These are phyloP conservation scores for Cotesia vestalis DNA, from an alignment of 1,140 invertebrate species.

Conservation along the genomic window DNA sequence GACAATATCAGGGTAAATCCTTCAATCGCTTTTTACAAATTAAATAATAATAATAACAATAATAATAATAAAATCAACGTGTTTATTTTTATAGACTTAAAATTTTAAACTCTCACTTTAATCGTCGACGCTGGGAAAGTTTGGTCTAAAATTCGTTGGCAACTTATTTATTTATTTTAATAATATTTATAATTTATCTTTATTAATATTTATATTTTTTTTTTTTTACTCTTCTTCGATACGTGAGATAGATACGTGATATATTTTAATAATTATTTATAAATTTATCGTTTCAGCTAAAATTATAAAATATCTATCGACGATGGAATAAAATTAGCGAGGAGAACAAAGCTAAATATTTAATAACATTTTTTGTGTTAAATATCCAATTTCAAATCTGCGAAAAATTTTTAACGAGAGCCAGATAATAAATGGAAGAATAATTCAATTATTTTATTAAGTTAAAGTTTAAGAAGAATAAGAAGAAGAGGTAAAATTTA, in stretches of 20 bases:
- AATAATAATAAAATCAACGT: neutral
- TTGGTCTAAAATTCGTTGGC: slow-evolving; percentile 54
- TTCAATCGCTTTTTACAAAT: too few species aligned
- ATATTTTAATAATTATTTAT: slow-evolving; percentile 10
- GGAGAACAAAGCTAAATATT: slow-evolving; percentile 48
- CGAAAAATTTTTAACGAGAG: slow-evolving; percentile 16
- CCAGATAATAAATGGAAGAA: slow-evolving; percentile 17
- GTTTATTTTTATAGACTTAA: neutral
- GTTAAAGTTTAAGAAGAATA: slow-evolving; percentile 22
- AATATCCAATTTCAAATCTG: slow-evolving; percentile 16
- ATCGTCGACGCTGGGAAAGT: slow-evolving; percentile 30
- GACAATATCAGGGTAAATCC: too few species aligned
- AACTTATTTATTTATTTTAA: slow-evolving; percentile 37
- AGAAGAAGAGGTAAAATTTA: slow-evolving; percentile 34
- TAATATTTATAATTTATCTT: neutral
- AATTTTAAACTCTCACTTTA: neutral
- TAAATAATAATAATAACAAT: too few species aligned
- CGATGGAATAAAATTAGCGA: slow-evolving; percentile 42
- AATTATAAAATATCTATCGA: slow-evolving; percentile 54
- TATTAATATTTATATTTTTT: neutral
- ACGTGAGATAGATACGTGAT: slow-evolving; percentile 32
- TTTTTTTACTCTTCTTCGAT: slow-evolving; percentile 32
- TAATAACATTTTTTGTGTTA: slow-evolving; percentile 17
- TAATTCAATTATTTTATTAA: slow-evolving; percentile 13
- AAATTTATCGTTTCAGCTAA: slow-evolving; percentile 45